Evolutionary conservation across 1,140 invertebrate species (phyloP), one percentile per base, ranked within the genome.

Genomic region (Contarinia nasturtii): DNA sequence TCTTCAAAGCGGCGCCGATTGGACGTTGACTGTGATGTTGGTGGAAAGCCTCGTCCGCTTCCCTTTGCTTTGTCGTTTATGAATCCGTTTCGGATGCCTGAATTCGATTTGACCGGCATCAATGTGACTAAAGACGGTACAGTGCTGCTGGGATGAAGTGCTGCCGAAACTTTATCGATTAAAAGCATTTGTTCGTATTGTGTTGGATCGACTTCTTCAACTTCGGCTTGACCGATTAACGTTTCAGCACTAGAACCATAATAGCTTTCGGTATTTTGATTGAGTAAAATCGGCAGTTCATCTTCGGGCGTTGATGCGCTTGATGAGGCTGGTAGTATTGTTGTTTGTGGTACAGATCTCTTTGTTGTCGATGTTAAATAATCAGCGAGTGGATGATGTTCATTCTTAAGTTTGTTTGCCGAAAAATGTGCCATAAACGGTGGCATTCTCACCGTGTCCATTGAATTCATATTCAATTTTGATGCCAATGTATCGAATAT

Each of bases 401-500:
- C 18, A 19, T 61, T 52, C 45, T 63, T 63, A 0, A 63, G 48
- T 49, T 63, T 63, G 36, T 56, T 58, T 1, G 58, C 55, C 5
- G 57, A 58, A 43, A 22, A 47, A 19, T 34, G 12, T 37, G 18
- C 10, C 11, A 15, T 27, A 43, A 64, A 64, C 10, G 61, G 61
- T 10, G 61, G 61, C 18, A 57, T 53, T 41, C 62, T 64, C 7
- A 54, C 59, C 7, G 53, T 51, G 0, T 54, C 53, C 44, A 53
- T 59, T 7, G 61, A 56, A 0, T 55, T 58, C 4, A 64, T 63
- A n/a, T 59, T 59, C 51, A 64, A 46, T 44, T 64, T 63, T 11
- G 61, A 61, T 45, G 61, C 59, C 0, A 64, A 48, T 0, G 61
- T 64, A 44, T 64, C 61, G 41, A 64, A 64, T 36, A 64, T 64